Conservation (phyloP, 1,140 invertebrate genomes). For the Trinorchestia longiramus region DNA sequence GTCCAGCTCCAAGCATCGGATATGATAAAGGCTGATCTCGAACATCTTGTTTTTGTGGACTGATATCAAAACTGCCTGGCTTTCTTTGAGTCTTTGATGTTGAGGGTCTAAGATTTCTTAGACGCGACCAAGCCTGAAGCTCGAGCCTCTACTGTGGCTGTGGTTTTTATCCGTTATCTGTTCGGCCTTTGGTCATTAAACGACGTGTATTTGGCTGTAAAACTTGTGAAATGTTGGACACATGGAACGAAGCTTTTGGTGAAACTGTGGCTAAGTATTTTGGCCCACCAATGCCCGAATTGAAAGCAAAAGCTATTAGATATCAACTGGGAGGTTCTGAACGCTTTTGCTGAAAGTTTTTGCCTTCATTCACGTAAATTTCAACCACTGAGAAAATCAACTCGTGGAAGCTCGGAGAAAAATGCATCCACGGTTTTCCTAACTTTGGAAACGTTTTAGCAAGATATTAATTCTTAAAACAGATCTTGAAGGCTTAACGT, state of each 20-base stretch:
- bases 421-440: neutral
- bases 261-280: neutral
- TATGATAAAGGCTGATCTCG: neutral
- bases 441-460: neutral
- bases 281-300: neutral
- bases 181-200: neutral
- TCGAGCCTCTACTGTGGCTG: neutral
- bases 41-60: neutral
- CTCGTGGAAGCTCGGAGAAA: neutral
- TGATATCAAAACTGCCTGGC: neutral
- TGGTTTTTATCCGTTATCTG: conserved; percentile 8
- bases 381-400: neutral
- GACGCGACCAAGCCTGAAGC: neutral
- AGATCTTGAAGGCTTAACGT: neutral
- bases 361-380: neutral
- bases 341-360: conserved; percentile 8
- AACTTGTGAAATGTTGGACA: neutral
- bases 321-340: neutral
- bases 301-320: neutral
- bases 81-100: neutral
- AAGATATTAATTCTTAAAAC: neutral
- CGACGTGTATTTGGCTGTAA: neutral
- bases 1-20: neutral
- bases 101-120: neutral
- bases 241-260: neutral